A percentile compares a stretch with the other conserved stretches of the same genome.
phyloP scores from a whole-genome alignment of 2,113 vertebrate species.

The Thunnus maccoyii region DNA sequence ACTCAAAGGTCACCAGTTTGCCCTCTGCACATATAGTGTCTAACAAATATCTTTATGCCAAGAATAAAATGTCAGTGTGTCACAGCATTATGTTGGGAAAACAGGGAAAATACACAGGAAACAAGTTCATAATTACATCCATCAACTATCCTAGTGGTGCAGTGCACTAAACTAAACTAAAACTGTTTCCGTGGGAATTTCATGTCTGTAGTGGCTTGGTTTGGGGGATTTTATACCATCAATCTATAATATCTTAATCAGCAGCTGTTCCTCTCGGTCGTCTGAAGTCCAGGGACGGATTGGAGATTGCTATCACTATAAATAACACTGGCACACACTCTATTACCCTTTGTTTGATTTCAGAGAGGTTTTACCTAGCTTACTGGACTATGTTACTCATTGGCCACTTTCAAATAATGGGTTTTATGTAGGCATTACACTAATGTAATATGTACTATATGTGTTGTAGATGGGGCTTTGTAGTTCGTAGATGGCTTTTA shows the following conservation, averaged over 20 bases:
- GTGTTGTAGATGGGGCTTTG: neutral
- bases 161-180: neutral
- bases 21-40: conserved; percentile 18
- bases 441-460: neutral
- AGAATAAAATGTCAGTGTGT: conserved; percentile 14
- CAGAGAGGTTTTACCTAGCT: conserved; percentile 31
- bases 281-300: conserved; percentile 51
- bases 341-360: conserved; percentile 40
- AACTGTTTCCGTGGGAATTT: neutral
- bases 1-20: conserved; percentile 61
- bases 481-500: conserved; percentile 16
- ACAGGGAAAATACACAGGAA: conserved; percentile 5
- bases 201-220: neutral
- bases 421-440: neutral
- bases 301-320: conserved; percentile 51
- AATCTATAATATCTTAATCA: conserved; percentile 47
- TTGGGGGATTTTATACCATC: conserved; percentile 20
- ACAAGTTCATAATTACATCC: neutral
- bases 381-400: conserved; percentile 28
- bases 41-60: conserved; percentile 5
- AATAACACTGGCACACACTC: conserved; percentile 40
- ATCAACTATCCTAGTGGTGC: neutral
- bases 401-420: conserved; percentile 26
- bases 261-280: conserved; percentile 65
- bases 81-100: neutral